Evolutionary conservation across 2,888 invertebrate species (phyloP).

Genomic region (Drosophila incognita): DNA sequence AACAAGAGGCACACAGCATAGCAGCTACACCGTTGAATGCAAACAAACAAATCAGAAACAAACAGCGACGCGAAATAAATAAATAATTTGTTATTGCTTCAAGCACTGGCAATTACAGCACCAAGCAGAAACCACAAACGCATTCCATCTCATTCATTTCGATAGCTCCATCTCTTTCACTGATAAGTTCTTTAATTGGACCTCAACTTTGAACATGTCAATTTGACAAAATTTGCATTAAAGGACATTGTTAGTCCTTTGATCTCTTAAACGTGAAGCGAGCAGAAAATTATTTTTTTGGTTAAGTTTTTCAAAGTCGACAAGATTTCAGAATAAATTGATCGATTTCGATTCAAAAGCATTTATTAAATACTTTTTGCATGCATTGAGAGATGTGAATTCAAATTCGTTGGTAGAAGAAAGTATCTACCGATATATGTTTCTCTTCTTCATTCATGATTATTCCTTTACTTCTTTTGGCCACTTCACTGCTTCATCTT

Average conservation of each 20-base stretch:
- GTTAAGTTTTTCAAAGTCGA: not conserved
- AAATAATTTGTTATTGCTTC: slow-evolving; percentile 58
- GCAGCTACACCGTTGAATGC: slow-evolving; percentile 37
- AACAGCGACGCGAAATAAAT: slow-evolving; percentile 65
- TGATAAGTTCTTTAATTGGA: slow-evolving; percentile 30
- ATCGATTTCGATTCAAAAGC: not conserved
- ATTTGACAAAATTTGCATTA: slow-evolving; percentile 3
- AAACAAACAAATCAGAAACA: slow-evolving; percentile 63
- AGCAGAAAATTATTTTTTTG: not conserved
- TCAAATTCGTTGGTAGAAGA: not conserved
- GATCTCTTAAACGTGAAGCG: not conserved
- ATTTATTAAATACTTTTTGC: not conserved
- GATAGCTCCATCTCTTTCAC: not conserved
- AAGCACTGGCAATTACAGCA: slow-evolving; percentile 33
- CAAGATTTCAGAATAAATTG: not conserved
- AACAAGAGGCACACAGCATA: not conserved
- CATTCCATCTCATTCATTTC: slow-evolving; percentile 21
- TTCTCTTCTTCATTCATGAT: not conserved
- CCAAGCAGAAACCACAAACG: slow-evolving; percentile 22
- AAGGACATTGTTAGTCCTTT: not conserved
- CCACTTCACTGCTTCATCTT: not conserved
- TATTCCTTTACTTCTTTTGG: not conserved
- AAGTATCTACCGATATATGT: not conserved
- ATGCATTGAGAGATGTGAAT: not conserved
- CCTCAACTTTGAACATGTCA: slow-evolving; percentile 27